phyloP scores from a whole-genome alignment of 92 coral and sea anemone species.

The Pocillopora meandrina region DNA sequence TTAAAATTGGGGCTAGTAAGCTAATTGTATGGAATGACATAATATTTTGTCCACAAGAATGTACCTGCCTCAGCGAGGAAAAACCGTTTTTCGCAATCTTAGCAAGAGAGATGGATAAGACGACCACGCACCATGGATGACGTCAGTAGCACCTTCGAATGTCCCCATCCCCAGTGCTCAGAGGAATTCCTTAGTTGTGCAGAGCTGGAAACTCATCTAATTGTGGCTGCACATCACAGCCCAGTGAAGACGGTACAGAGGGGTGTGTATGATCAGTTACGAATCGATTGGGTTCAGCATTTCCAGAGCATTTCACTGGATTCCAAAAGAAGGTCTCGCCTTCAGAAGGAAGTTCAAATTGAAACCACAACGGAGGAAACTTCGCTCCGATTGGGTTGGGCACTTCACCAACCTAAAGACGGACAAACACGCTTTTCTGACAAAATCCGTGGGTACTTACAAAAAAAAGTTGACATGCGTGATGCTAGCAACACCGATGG shows the following conservation, averaged over 20 bases:
- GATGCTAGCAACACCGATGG: no score
- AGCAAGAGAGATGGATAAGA: constrained; percentile 34
- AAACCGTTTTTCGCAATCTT: constrained; percentile 38
- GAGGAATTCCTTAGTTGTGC: constrained; percentile 52
- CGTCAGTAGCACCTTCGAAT: constrained; percentile 33
- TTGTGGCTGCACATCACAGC: constrained; percentile 31
- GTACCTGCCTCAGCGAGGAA: constrained; percentile 40
- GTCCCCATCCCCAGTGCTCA: constrained; percentile 53
- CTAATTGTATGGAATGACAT: constrained; percentile 48
- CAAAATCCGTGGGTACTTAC: background rate
- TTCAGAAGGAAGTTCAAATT: constrained; percentile 29
- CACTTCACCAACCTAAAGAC: constrained; percentile 43
- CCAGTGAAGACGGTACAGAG: background rate
- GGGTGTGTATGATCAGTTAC: no score
- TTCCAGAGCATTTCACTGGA: no score
- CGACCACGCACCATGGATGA: constrained; percentile 29
- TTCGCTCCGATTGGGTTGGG: constrained; percentile 52
- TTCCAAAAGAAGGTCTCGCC: background rate
- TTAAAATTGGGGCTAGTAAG: constrained; percentile 51
- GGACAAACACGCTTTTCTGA: constrained; percentile 46
- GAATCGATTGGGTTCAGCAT: no score
- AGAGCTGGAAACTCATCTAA: constrained; percentile 51
- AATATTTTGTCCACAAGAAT: constrained; percentile 34
- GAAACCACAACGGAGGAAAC: background rate
- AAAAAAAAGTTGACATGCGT: no score